Evolutionary conservation across 2,113 vertebrate species (phyloP).

Genomic region (Eulemur rufifrons): DNA sequence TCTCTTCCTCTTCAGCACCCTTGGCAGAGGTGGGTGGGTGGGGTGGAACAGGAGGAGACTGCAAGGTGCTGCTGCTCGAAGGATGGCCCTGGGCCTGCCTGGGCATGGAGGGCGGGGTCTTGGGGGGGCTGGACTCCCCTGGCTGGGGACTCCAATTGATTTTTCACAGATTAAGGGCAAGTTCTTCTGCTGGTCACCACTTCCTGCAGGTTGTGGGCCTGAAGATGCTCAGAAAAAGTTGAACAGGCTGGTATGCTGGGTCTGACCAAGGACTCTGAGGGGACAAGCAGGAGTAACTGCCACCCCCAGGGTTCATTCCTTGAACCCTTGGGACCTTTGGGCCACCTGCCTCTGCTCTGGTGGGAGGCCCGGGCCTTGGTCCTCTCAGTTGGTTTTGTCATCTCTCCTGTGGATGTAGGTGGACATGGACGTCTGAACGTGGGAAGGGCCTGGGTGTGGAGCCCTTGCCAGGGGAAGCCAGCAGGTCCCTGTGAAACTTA

Average conservation of each 20-base stretch:
- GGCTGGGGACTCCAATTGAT: not conserved
- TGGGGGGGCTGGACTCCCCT: not conserved
- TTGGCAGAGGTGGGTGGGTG: not conserved
- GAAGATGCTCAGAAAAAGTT: not conserved
- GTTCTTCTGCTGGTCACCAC: not conserved
- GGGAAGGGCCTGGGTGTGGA: not conserved
- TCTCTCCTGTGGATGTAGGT: not conserved
- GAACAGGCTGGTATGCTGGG: not conserved
- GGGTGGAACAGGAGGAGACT: not conserved
- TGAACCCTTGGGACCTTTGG: not conserved
- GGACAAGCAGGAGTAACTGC: not conserved
- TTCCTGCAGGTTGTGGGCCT: not conserved
- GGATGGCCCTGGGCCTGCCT: too few species aligned
- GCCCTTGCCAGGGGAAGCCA: not conserved
- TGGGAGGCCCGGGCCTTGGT: not conserved
- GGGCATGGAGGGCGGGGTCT: not conserved
- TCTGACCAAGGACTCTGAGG: not conserved
- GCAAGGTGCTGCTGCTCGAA: not conserved
- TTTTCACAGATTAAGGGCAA: not conserved
- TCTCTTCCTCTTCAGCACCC: not conserved
- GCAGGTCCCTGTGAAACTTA: not conserved
- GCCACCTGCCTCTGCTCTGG: not conserved
- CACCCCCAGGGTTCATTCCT: rapidly evolving
- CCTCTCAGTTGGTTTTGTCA: too few species aligned
- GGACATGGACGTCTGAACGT: not conserved